Evolutionary conservation across 2,113 vertebrate species (phyloP).

Genomic region (Rattus norvegicus): GRCr8 NC_086021.1:43073001-43073500

Average conservation of each 20-base stretch:
- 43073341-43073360: conserved; percentile 40
- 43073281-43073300: conserved; percentile 21
- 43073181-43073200: conserved; percentile 18
- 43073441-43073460: conserved; percentile 35
- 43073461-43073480: conserved; percentile 51
- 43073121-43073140: conserved; percentile 37
- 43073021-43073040: background rate
- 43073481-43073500: conserved; percentile 48
- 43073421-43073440: conserved; percentile 59
- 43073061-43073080: background rate
- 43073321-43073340: conserved; percentile 57
- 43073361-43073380: conserved; percentile 37
- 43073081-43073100: background rate
- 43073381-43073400: conserved; percentile 50
- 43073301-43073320: background rate
- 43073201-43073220: background rate
- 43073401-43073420: conserved; percentile 32
- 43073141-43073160: conserved; percentile 45
- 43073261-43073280: conserved; percentile 53
- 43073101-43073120: conserved; percentile 54
- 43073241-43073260: conserved; percentile 47
- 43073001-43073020: background rate
- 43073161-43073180: background rate
- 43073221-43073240: background rate
- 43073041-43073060: background rate